Percentiles rank a stretch among this genome's conserved stretches.
Evolutionary conservation across 53 echinoderm and acorn worm genomes (phyloP).

Genomic region (Patiria pectinifera): DNA sequence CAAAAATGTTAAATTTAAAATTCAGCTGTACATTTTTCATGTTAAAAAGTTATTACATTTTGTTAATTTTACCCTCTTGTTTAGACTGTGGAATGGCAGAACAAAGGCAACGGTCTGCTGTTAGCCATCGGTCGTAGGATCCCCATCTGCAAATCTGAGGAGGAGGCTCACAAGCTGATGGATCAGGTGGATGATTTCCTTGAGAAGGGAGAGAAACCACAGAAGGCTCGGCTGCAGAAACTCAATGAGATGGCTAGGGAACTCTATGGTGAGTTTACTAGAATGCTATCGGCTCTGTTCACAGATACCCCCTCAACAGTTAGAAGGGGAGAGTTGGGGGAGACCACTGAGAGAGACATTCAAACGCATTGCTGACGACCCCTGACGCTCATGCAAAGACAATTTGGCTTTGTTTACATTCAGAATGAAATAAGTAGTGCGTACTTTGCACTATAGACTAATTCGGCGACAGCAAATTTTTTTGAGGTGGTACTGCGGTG

Average conservation of each 20-base stretch:
- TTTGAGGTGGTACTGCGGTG: too few species aligned
- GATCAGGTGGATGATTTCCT: constrained; percentile 92
- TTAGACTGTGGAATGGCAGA: constrained; percentile 92
- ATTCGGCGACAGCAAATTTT: too few species aligned
- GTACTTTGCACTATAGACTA: too few species aligned
- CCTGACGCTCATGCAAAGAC: too few species aligned
- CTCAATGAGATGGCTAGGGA: constrained; percentile 87
- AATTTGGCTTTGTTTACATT: too few species aligned
- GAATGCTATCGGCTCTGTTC: background rate
- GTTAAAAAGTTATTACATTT: background rate
- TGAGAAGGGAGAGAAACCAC: constrained; percentile 74
- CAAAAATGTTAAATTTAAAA: too few species aligned
- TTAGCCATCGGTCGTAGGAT: constrained; percentile 72
- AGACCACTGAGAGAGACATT: too few species aligned
- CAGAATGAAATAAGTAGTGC: too few species aligned
- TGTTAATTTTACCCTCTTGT: background rate
- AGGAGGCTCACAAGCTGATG: constrained; percentile 78
- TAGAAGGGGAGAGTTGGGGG: too few species aligned
- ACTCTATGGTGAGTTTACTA: constrained; percentile 80
- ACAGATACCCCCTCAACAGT: too few species aligned
- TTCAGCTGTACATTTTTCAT: background rate
- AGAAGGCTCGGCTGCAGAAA: constrained; percentile 85
- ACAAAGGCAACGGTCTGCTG: constrained; percentile 87
- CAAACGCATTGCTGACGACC: too few species aligned
- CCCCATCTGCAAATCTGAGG: constrained; percentile 70